Conservation (phyloP, 2,113 vertebrate genomes). For the Mus musculus region GRCm39 chr1:124106501-124107000, state of each 20-base stretch:
- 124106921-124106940: background rate
- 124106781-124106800: background rate
- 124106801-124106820: background rate
- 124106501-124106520: background rate
- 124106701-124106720: background rate
- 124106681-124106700: background rate
- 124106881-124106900: background rate
- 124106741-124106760: background rate
- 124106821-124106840: background rate
- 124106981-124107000: background rate
- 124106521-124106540: background rate
- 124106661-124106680: background rate
- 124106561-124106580: background rate
- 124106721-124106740: background rate
- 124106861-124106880: background rate
- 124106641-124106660: background rate
- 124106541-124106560: background rate
- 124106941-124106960: background rate
- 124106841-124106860: background rate
- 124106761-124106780: background rate
- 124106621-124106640: background rate
- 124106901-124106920: background rate
- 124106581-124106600: background rate
- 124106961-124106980: background rate
- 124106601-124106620: background rate